These are phyloP conservation scores for Tapirus terrestris DNA, from an alignment of 2,113 vertebrate species.

Conservation along the genomic window DNA sequence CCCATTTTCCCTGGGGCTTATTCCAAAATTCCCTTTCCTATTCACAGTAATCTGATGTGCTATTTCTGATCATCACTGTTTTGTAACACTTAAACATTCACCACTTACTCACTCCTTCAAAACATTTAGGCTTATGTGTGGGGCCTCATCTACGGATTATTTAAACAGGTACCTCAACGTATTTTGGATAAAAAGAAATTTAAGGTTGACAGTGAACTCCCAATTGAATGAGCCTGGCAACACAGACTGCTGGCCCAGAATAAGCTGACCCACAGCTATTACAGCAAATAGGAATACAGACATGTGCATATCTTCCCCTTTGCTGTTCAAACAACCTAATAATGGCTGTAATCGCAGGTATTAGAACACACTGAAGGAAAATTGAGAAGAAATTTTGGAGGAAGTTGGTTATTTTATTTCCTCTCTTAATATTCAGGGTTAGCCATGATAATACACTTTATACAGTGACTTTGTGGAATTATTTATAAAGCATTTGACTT, in stretches of 20 bases:
- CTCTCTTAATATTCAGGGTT: neutral
- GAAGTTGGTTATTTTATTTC: neutral
- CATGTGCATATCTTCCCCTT: neutral
- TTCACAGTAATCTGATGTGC: accelerated
- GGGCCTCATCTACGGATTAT: neutral
- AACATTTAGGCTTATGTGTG: neutral
- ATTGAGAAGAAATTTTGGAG: neutral
- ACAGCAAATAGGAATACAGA: neutral
- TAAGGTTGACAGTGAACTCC: neutral
- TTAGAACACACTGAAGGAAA: neutral
- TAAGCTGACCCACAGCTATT: neutral
- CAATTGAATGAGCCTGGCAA: neutral
- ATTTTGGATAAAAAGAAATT: neutral
- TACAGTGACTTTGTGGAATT: neutral
- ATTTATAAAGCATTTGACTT: neutral
- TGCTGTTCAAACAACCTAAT: neutral
- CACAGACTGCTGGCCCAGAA: neutral
- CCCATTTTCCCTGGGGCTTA: neutral
- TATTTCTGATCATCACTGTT: neutral
- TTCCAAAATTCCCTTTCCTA: neutral
- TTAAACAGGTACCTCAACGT: neutral
- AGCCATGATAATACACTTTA: neutral
- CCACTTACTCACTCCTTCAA: neutral
- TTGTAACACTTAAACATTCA: neutral
- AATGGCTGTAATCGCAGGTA: neutral